Conservation (phyloP, 2,888 invertebrate genomes). For the Strigamia transsilvanica region DNA sequence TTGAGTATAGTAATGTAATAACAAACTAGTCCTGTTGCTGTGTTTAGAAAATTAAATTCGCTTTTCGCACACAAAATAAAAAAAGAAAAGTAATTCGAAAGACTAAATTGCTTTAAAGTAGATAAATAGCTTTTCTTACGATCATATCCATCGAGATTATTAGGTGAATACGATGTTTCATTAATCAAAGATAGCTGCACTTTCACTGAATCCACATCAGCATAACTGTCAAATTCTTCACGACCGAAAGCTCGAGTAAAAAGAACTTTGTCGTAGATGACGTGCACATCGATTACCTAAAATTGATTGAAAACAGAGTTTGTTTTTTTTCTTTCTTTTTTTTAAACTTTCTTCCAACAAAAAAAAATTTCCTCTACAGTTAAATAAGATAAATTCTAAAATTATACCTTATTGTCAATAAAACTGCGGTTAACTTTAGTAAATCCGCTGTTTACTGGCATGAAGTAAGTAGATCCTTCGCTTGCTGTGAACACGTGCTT, state of each 20-base stretch:
- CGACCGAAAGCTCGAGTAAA: slow-evolving; percentile 78
- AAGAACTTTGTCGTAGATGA: slow-evolving; percentile 84
- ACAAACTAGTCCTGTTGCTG: background rate
- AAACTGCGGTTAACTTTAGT: slow-evolving; percentile 63
- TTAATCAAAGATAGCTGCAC: slow-evolving; percentile 52
- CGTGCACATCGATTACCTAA: slow-evolving; percentile 84
- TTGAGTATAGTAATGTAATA: background rate
- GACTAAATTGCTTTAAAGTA: background rate
- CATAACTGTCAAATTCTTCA: slow-evolving; percentile 72
- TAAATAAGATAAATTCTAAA: slow-evolving; percentile 46
- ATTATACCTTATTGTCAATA: slow-evolving; percentile 51
- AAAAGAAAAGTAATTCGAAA: slow-evolving; percentile 15
- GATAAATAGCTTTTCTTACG: slow-evolving; percentile 48
- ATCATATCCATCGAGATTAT: slow-evolving; percentile 46
- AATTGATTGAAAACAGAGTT: slow-evolving; percentile 48
- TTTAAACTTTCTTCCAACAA: background rate
- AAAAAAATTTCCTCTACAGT: background rate
- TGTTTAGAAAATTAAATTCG: background rate
- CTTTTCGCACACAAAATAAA: slow-evolving; percentile 1
- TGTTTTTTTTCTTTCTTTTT: background rate
- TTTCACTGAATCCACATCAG: slow-evolving; percentile 49
- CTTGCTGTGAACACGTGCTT: slow-evolving; percentile 52
- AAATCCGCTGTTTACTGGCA: slow-evolving; percentile 89
- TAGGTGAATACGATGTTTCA: slow-evolving; percentile 49
- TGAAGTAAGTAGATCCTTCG: slow-evolving; percentile 86